Percentiles rank a stretch among this genome's conserved stretches.
Evolutionary conservation across 2,113 vertebrate genomes (phyloP).

Genomic region (Pelvicachromis taeniatus): DNA sequence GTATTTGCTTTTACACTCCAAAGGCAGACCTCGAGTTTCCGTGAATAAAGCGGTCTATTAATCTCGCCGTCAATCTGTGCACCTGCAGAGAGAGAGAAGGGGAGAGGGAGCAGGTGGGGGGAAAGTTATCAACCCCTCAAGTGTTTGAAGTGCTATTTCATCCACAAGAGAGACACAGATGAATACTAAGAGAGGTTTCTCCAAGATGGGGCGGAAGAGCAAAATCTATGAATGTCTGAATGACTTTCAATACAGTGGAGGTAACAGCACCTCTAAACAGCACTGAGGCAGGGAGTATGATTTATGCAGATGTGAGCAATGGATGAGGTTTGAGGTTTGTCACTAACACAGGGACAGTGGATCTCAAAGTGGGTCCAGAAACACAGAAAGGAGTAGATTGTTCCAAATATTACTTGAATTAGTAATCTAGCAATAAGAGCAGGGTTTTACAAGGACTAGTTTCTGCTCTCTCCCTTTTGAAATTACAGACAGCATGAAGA

Average conservation of each 20-base stretch:
- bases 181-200: conserved; percentile 37
- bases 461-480: background rate
- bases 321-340: background rate
- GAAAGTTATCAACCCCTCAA: conserved; percentile 9
- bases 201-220: background rate
- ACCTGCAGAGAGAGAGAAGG: conserved; percentile 11
- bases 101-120: background rate
- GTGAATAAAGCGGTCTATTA: conserved; percentile 46
- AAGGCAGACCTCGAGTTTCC: conserved; percentile 26
- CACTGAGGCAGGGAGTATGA: background rate
- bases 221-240: conserved; percentile 14
- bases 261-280: background rate
- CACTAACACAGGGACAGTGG: background rate
- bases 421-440: background rate
- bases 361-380: background rate
- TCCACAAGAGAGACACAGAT: conserved; percentile 5
- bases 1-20: conserved; percentile 33
- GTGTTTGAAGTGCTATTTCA: conserved; percentile 48
- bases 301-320: background rate
- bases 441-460: background rate
- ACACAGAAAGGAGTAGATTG: background rate
- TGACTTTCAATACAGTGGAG: conserved; percentile 46
- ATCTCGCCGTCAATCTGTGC: conserved; percentile 37
- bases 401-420: background rate
- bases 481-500: background rate